Conservation (phyloP, 2,113 vertebrate species). For the Gavialis gangeticus region DNA sequence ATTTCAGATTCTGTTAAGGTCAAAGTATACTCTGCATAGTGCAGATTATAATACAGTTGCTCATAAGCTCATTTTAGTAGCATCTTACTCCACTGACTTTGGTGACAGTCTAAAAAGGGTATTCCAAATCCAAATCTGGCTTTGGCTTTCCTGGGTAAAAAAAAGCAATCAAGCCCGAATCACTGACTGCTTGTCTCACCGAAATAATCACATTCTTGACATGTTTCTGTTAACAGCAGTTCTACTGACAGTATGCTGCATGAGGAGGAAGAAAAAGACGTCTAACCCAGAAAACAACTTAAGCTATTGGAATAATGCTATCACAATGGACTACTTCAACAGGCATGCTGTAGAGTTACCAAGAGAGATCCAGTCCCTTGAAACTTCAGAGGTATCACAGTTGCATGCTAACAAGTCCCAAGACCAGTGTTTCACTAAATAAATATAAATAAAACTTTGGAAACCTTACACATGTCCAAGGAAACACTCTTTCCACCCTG, state of each 20-base stretch:
- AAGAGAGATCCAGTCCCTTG: slow-evolving; percentile 94
- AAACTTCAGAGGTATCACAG: slow-evolving; percentile 90
- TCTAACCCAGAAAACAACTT: slow-evolving; percentile 95
- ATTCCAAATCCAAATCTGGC: background rate
- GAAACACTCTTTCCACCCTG: background rate
- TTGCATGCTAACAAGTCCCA: background rate
- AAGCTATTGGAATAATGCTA: slow-evolving; percentile 99
- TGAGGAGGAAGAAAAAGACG: slow-evolving; percentile 95
- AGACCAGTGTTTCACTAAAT: background rate
- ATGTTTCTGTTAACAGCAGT: slow-evolving; percentile 84
- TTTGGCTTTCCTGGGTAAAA: background rate
- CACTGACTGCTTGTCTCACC: background rate
- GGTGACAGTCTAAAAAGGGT: no score
- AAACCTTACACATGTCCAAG: background rate
- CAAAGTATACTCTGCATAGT: background rate
- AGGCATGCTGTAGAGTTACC: slow-evolving; percentile 95
- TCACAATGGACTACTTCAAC: slow-evolving; percentile 99
- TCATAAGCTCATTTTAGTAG: background rate
- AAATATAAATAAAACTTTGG: background rate
- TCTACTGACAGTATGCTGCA: slow-evolving; percentile 95
- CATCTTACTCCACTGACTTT: background rate
- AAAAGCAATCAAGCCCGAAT: background rate
- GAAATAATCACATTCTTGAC: slow-evolving; percentile 24
- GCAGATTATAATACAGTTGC: background rate
- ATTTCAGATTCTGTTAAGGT: background rate